Conservation (phyloP, 2,113 vertebrate genomes). For the Anguilla rostrata region DNA sequence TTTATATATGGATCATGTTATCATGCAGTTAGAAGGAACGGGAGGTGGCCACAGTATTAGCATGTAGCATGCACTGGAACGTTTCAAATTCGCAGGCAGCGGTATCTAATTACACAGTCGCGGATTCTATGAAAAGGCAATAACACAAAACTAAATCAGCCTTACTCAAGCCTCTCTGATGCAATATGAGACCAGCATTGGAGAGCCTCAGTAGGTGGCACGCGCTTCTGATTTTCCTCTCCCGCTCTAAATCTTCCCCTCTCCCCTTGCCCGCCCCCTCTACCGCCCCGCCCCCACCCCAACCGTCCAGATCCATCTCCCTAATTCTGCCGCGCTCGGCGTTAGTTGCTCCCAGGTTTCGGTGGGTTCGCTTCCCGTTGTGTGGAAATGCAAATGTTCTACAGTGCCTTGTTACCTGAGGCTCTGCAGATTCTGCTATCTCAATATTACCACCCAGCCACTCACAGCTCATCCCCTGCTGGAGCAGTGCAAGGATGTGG, state of each 20-base stretch:
- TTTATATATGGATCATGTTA: conserved; percentile 31
- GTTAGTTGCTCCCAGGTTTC: conserved; percentile 32
- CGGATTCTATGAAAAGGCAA: background rate
- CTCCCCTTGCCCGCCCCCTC: too few relatives aligned
- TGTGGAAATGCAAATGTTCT: conserved; percentile 55
- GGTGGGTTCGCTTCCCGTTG: conserved; percentile 37
- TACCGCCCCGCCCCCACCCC: background rate
- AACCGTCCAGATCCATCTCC: background rate
- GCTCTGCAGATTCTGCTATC: conserved; percentile 46
- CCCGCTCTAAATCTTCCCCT: too few relatives aligned
- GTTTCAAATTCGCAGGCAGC: background rate
- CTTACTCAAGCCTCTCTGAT: background rate
- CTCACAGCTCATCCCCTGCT: conserved; percentile 20
- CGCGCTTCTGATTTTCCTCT: background rate
- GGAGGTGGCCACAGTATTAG: background rate
- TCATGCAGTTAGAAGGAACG: background rate
- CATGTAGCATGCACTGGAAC: background rate
- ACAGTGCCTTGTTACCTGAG: conserved; percentile 49
- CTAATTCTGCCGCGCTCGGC: conserved; percentile 6
- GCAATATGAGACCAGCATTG: background rate
- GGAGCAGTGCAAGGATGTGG: conserved; percentile 35
- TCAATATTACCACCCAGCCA: conserved; percentile 42
- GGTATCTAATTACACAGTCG: background rate
- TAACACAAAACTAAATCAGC: background rate
- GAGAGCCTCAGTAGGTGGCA: background rate